Evolutionary conservation across 1,140 invertebrate species (phyloP).

Genomic region (Theocolax elegans): DNA sequence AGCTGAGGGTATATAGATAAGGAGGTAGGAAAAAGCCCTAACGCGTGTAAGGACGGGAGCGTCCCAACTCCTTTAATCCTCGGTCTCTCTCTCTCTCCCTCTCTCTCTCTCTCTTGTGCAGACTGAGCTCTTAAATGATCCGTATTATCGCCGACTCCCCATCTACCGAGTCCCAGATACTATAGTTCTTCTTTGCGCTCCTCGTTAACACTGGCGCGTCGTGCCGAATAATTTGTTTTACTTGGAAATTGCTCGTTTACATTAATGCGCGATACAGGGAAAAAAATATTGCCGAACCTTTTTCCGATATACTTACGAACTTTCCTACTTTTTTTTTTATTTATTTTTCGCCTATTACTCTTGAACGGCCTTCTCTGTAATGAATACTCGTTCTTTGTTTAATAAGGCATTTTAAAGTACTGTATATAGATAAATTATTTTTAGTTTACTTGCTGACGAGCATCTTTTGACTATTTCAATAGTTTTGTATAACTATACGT

Average conservation of each 20-base stretch:
- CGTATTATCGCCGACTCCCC: conserved; percentile 11
- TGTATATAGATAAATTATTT: no score
- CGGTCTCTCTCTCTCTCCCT: no score
- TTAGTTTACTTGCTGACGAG: no score
- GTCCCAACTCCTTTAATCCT: no score
- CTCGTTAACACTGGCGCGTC: conserved; percentile 19
- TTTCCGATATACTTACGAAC: background rate
- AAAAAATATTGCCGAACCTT: background rate
- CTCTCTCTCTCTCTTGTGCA: no score
- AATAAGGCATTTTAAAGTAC: no score
- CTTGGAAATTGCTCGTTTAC: conserved; percentile 26
- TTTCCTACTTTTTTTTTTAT: background rate
- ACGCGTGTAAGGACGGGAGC: background rate
- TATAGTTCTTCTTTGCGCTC: conserved; percentile 8
- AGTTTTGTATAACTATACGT: no score
- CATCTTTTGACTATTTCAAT: no score
- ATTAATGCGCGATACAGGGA: background rate
- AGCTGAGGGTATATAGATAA: background rate
- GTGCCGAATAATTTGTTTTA: conserved; percentile 22
- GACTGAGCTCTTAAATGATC: conserved; percentile 21
- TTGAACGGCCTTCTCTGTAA: no score
- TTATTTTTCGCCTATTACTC: no score
- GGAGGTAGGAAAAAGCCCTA: background rate
- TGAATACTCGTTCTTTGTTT: no score
- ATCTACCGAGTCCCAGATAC: conserved; percentile 1